Conservation (phyloP, 1,140 invertebrate genomes). For the Cheumatopsyche charites region DNA sequence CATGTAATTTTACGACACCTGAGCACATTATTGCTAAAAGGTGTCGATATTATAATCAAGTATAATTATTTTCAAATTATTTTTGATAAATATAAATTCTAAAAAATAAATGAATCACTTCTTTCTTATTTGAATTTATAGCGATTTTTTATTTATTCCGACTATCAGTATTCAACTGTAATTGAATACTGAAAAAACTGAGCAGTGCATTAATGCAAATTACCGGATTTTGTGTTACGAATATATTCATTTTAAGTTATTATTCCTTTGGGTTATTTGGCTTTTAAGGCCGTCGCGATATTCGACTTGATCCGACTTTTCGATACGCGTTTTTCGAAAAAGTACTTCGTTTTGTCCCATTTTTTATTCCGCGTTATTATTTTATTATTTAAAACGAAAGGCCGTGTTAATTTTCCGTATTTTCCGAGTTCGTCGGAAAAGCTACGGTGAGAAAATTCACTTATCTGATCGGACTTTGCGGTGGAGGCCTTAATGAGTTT, state of each 20-base stretch:
- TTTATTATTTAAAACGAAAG: constrained; percentile 2
- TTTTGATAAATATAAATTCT: too few relatives aligned
- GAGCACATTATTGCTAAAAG: too few relatives aligned
- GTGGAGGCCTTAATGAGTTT: constrained; percentile 11
- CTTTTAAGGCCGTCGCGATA: neutral
- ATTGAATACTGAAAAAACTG: too few relatives aligned
- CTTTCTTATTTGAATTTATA: too few relatives aligned
- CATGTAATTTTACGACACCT: too few relatives aligned
- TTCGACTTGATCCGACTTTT: neutral
- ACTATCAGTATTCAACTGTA: too few relatives aligned
- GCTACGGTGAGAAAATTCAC: neutral
- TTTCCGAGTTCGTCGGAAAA: neutral
- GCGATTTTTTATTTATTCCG: too few relatives aligned
- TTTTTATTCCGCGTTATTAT: neutral
- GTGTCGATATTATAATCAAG: too few relatives aligned
- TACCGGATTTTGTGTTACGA: neutral
- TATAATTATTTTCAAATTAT: too few relatives aligned
- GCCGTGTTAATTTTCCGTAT: neutral
- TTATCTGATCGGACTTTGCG: constrained; percentile 10
- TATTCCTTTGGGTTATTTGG: too few relatives aligned
- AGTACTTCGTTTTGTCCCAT: neutral
- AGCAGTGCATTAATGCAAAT: constrained; percentile 24
- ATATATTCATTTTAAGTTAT: too few relatives aligned
- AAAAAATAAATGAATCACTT: too few relatives aligned
- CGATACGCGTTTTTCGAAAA: neutral